Evolutionary conservation across 2,888 invertebrate genomes (phyloP).

Genomic region (Platerodrilus igneus): DNA sequence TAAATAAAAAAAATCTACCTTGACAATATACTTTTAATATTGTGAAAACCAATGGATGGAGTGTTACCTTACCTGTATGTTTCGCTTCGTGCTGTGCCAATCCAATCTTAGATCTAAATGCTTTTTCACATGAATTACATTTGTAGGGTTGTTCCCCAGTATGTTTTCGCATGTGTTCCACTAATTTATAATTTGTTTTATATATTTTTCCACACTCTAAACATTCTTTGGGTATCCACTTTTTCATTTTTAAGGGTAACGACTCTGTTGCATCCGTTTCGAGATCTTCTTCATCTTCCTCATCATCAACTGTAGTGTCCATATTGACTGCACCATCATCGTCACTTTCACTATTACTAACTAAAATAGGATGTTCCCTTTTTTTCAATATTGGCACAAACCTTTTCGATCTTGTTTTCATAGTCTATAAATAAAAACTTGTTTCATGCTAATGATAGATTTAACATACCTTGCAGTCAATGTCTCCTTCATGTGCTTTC

Average conservation of each 20-base stretch:
- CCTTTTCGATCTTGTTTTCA: constrained; percentile 30
- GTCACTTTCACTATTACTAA: constrained; percentile 28
- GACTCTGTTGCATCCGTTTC: constrained; percentile 11
- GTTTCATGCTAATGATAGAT: too few species aligned
- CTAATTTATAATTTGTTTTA: constrained; percentile 57
- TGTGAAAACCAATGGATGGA: too few species aligned
- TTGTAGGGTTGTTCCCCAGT: constrained; percentile 58
- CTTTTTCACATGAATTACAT: constrained; percentile 55
- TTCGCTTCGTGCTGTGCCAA: constrained; percentile 57
- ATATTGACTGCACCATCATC: constrained; percentile 31
- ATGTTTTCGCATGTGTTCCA: constrained; percentile 57
- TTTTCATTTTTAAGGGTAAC: constrained; percentile 36
- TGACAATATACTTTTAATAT: too few species aligned
- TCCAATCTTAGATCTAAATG: constrained; percentile 58
- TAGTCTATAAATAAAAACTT: constrained; percentile 18
- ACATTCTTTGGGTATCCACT: constrained; percentile 51
- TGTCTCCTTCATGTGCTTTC: constrained; percentile 31
- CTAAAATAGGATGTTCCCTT: constrained; percentile 14
- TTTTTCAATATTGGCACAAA: constrained; percentile 23
- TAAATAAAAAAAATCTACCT: too few species aligned
- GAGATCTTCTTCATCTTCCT: constrained; percentile 27
- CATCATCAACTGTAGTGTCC: constrained; percentile 27
- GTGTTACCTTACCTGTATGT: constrained; percentile 47
- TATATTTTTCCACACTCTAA: constrained; percentile 56
- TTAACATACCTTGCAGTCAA: constrained; percentile 23